Evolutionary conservation across 2,113 vertebrate genomes (phyloP).

Genomic region (Pseudorectes ferrugineus): DNA sequence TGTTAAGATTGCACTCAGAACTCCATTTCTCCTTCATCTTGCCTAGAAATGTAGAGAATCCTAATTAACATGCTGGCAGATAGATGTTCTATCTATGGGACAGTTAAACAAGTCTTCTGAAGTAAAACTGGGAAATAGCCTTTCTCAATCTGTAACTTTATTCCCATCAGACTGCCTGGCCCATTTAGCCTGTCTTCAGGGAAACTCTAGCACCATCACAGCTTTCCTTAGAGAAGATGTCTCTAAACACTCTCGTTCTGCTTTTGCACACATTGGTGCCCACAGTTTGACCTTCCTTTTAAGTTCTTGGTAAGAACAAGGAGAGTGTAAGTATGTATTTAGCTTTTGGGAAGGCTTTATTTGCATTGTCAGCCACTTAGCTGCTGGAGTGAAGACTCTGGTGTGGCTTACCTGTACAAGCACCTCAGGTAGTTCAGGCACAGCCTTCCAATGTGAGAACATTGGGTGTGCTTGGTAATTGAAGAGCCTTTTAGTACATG

Average conservation of each 20-base stretch:
- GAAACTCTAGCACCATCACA: neutral
- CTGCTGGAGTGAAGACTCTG: neutral
- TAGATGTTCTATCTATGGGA: neutral
- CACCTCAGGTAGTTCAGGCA: neutral
- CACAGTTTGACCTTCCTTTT: neutral
- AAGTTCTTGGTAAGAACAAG: neutral
- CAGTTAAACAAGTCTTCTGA: neutral
- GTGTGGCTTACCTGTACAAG: neutral
- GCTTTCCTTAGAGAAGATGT: neutral
- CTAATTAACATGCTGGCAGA: neutral
- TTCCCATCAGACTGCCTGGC: neutral
- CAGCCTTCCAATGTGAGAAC: neutral
- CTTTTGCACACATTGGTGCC: neutral
- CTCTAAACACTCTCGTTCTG: neutral
- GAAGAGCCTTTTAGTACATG: neutral
- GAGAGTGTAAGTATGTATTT: neutral
- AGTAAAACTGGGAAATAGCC: neutral
- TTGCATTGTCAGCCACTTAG: neutral
- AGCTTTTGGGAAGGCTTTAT: neutral
- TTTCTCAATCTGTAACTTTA: neutral
- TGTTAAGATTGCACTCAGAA: neutral
- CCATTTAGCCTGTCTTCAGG: neutral
- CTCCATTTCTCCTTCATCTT: neutral
- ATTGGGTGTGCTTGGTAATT: neutral
- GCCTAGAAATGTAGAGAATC: neutral